phyloP scores from a whole-genome alignment of 2,113 vertebrate genomes.

The Chrysochloris asiatica region DNA sequence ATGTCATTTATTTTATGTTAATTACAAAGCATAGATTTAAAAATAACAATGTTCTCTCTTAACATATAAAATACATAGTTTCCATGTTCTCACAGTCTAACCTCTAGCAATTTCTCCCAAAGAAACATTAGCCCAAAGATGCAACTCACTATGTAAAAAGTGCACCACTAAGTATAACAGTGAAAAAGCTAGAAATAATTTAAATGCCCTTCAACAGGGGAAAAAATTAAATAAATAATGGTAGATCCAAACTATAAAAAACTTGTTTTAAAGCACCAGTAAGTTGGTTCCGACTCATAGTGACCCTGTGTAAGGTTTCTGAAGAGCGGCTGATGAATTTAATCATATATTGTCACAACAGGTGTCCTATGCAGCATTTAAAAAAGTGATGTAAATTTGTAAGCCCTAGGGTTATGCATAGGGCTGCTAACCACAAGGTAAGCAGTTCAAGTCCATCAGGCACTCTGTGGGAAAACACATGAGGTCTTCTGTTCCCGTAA shows the following conservation, averaged over 20 bases:
- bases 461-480: no score
- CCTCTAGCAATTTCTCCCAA: neutral
- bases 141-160: neutral
- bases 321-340: no score
- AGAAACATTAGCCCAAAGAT: neutral
- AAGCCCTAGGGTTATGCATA: neutral
- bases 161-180: neutral
- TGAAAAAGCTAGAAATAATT: slow-evolving; percentile 3
- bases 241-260: neutral
- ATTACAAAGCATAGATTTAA: neutral
- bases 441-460: no score
- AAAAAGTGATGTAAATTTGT: slow-evolving; percentile 11
- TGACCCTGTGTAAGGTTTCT: no score
- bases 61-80: slow-evolving; percentile 38
- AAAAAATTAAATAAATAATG: slow-evolving; percentile 1
- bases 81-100: slow-evolving; percentile 8
- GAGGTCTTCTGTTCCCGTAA: no score
- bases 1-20: neutral
- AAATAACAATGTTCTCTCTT: neutral
- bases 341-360: no score
- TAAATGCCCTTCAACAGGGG: neutral
- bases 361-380: neutral
- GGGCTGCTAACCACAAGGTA: no score
- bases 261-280: no score
- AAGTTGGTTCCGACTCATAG: no score